A percentile compares a stretch with the other conserved stretches of the same genome.
Evolutionary conservation across 2,113 vertebrate genomes (phyloP).

Genomic region (Hippolais icterina): DNA sequence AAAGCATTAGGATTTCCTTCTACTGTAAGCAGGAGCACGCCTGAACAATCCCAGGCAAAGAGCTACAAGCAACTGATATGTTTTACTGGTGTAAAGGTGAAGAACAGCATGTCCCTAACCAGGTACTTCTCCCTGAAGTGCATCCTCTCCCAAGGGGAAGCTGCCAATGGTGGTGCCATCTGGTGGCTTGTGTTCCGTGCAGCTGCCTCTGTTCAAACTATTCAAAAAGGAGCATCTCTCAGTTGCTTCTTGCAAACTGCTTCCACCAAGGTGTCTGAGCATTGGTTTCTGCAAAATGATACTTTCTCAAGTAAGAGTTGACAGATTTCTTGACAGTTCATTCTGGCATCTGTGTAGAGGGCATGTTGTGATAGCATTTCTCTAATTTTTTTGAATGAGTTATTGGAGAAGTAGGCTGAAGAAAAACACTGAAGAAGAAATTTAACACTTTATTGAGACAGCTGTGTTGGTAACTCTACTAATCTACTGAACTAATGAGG

Average conservation of each 20-base stretch:
- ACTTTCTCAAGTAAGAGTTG: not conserved
- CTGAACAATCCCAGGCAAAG: not conserved
- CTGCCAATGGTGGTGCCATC: not conserved
- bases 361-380: not conserved
- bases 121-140: too few relatives aligned
- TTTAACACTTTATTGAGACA: not conserved
- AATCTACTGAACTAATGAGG: not conserved
- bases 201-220: not conserved
- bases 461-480: not conserved
- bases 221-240: not conserved
- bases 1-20: not conserved
- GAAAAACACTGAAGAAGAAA: not conserved
- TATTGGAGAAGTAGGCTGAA: not conserved
- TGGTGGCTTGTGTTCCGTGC: not conserved
- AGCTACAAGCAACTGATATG: not conserved
- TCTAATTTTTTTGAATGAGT: not conserved
- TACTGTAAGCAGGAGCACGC: not conserved
- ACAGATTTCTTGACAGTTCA: not conserved
- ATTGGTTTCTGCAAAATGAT: not conserved
- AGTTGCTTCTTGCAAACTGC: not conserved
- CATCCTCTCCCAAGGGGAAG: rapidly evolving
- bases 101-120: not conserved
- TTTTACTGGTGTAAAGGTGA: not conserved
- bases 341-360: not conserved
- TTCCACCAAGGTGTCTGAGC: not conserved